Evolutionary conservation across 2,888 invertebrate genomes (phyloP).

Genomic region (Lasiommata megera): DNA sequence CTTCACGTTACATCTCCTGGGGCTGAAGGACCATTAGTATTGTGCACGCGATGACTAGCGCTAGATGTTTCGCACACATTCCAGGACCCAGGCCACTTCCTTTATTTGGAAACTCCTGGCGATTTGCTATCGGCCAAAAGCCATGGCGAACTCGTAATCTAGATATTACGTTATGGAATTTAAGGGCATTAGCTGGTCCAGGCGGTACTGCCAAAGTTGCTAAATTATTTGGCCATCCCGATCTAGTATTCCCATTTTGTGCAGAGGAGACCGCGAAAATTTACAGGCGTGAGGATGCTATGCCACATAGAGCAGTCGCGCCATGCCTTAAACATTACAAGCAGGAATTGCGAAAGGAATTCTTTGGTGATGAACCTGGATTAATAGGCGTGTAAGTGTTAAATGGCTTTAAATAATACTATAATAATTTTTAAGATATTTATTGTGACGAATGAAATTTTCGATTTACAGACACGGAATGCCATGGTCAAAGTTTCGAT

Average conservation of each 20-base stretch:
- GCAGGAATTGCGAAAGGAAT: constrained; percentile 84
- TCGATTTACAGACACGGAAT: constrained; percentile 86
- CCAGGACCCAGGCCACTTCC: constrained; percentile 89
- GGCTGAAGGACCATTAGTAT: constrained; percentile 58
- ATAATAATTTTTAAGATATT: not conserved
- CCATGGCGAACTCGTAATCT: constrained; percentile 79
- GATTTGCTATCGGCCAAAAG: constrained; percentile 83
- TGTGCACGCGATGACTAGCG: constrained; percentile 61
- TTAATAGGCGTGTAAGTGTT: constrained; percentile 87
- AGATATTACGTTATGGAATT: constrained; percentile 72
- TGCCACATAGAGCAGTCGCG: constrained; percentile 88
- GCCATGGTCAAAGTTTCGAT: constrained; percentile 92
- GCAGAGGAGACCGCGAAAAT: constrained; percentile 87
- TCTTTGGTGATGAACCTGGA: constrained; percentile 87
- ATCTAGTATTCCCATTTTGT: constrained; percentile 87
- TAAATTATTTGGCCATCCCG: constrained; percentile 88
- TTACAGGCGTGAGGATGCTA: constrained; percentile 85
- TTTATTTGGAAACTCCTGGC: constrained; percentile 89
- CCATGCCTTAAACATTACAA: constrained; percentile 88
- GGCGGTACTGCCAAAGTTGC: constrained; percentile 84
- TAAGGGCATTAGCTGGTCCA: constrained; percentile 67
- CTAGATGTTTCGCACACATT: constrained; percentile 83
- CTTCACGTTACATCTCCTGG: constrained; percentile 44
- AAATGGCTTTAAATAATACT: not conserved
- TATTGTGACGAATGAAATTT: not conserved